Conservation (phyloP, 2,797 vertebrate genomes). For the Coregonus suidteri region DNA sequence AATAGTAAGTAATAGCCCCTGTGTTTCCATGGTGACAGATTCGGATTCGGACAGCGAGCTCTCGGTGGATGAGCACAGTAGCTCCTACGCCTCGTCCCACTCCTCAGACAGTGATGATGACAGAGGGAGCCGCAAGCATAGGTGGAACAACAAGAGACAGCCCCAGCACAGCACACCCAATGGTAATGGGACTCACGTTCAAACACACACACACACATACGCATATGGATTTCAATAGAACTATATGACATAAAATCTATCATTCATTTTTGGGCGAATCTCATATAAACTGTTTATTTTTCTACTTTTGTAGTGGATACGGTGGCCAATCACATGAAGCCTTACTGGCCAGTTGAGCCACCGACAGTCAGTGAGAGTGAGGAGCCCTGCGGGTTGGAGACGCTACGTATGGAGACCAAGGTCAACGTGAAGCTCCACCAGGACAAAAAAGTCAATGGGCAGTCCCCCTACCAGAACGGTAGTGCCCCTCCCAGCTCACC, state of each 20-base stretch:
- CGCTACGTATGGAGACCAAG: constrained; percentile 82
- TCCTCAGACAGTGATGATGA: constrained; percentile 86
- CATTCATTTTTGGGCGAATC: no score
- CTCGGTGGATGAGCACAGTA: constrained; percentile 84
- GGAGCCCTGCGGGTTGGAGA: constrained; percentile 58
- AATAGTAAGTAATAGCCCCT: no score
- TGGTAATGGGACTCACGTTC: constrained; percentile 40
- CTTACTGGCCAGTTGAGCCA: constrained; percentile 78
- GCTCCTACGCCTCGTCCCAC: constrained; percentile 83
- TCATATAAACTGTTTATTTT: neutral
- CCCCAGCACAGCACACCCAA: constrained; percentile 83
- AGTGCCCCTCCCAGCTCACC: constrained; percentile 62
- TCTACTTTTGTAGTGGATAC: constrained; percentile 37
- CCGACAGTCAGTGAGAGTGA: constrained; percentile 76
- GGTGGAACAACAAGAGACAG: constrained; percentile 77
- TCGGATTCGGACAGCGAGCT: constrained; percentile 87
- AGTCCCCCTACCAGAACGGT: constrained; percentile 60
- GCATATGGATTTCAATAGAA: no score
- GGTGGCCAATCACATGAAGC: constrained; percentile 73
- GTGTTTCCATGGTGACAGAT: constrained; percentile 55
- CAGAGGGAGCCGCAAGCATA: constrained; percentile 55
- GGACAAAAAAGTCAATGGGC: constrained; percentile 69
- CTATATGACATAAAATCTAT: no score
- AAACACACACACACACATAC: neutral
- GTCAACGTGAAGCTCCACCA: constrained; percentile 83